phyloP scores from a whole-genome alignment of 2,797 vertebrate genomes.

The Neosilurus hyrtlii region DNA sequence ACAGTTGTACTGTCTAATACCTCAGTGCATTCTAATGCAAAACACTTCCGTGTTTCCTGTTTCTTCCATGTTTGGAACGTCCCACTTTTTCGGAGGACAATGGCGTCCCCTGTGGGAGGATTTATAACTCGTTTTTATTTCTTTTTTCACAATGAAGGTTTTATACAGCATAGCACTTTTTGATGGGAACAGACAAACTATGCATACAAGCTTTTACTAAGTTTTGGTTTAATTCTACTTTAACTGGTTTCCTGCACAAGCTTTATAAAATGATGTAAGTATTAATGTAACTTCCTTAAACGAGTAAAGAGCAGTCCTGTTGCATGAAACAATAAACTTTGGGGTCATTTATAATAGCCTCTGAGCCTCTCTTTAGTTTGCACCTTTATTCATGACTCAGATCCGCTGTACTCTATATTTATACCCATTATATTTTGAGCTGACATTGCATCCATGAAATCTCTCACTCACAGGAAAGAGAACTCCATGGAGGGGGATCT shows the following conservation, averaged over 20 bases:
- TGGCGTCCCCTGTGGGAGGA: too few species aligned
- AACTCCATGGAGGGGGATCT: conserved; percentile 93
- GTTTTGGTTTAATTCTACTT: too few species aligned
- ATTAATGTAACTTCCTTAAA: neutral
- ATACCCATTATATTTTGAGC: neutral
- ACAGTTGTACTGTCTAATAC: too few species aligned
- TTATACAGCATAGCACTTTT: too few species aligned
- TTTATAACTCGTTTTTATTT: too few species aligned
- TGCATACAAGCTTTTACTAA: too few species aligned
- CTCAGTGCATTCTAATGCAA: too few species aligned
- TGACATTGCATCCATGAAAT: neutral
- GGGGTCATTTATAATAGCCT: neutral
- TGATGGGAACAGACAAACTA: too few species aligned
- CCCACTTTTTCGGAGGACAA: too few species aligned
- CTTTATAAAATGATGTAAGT: neutral
- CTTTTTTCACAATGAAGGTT: too few species aligned
- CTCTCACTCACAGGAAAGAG: conserved; percentile 78
- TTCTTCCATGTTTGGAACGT: too few species aligned
- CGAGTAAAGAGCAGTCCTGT: neutral
- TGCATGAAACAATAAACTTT: neutral
- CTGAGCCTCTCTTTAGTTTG: conserved; percentile 1
- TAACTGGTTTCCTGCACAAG: neutral
- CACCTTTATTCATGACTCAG: neutral
- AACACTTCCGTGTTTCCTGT: too few species aligned
- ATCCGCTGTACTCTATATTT: neutral